Conservation (phyloP, 92 coral and sea anemone genomes). For the Virgularia gustaviana region DNA sequence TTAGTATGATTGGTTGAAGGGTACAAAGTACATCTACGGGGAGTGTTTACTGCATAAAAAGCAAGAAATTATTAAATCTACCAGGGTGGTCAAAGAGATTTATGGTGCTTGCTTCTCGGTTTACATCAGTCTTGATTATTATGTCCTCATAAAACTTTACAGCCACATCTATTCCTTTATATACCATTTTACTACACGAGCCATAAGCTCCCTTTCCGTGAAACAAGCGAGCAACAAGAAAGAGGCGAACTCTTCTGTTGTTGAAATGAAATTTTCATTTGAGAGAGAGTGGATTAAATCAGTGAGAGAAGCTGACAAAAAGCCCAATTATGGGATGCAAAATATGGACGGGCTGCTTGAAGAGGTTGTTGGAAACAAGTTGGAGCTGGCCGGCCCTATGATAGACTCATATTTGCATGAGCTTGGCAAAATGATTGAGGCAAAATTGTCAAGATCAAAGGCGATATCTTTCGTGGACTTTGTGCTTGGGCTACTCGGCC, state of each 20-base stretch:
- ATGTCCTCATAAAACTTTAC: no score
- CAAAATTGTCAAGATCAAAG: constrained; percentile 52
- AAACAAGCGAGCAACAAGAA: no score
- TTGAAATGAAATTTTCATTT: constrained; percentile 52
- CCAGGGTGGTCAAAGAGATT: no score
- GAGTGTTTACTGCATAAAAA: no score
- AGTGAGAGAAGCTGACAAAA: constrained; percentile 40
- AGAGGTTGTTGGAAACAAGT: constrained; percentile 61
- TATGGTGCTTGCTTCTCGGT: no score
- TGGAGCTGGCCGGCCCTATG: constrained; percentile 64
- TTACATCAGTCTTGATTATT: no score
- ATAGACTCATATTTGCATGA: constrained; percentile 57
- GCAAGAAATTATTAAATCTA: no score
- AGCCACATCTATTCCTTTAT: no score
- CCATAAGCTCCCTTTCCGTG: no score
- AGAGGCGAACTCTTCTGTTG: constrained; percentile 38
- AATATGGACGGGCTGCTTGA: constrained; percentile 53
- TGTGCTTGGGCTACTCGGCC: constrained; percentile 33
- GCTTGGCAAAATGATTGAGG: constrained; percentile 45
- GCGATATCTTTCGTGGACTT: constrained; percentile 53
- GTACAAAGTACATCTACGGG: no score
- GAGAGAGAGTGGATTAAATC: constrained; percentile 55
- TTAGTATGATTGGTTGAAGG: no score
- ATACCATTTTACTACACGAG: no score
- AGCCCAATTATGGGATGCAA: constrained; percentile 56